Base-by-base conservation (phyloP, 2,888 invertebrate species). In the Hoplodrina blanda region DNA sequence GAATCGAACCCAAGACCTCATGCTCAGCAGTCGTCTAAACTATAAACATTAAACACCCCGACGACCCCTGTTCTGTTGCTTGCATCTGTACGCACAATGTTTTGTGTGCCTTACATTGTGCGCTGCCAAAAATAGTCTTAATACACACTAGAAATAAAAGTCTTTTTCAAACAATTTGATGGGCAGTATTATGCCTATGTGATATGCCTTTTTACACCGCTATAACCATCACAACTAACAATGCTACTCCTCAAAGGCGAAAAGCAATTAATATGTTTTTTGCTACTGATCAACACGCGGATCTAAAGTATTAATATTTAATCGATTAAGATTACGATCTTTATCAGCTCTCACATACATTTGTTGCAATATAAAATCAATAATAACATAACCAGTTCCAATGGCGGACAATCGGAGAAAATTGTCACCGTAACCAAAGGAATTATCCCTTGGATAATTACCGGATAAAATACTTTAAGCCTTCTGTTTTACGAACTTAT, bases 401-500 rank as follows among this genome's bases (percentile, higher is more conserved):
- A 69, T 72, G 46, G 67, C 69, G 55, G 62, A 88, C 86, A 85
- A 90, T 87, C 87, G 87, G 87, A 91, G 85, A 89, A 91, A 92
- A 93, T 92, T 89, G 93, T 92, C 93, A 91, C 90, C 84, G 87
- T 88, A 88, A 81, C 85, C 78, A 70, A 85, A 84, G 84, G 87
- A 92, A 92, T 93, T 91, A 93, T 90, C 90, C 85, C 62, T 75
- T 73, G 76, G 87, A 88, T 94, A 92, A 94, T 93, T 92, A 88
- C 89, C 83, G 90, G 90, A 91, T 92, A 90, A 87, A 88, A 90
- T 90, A 85, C 87, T 88, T 86, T 80, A 82, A 85, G 83, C 71
- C 80, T 79, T 79, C 81, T 82, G 77, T 82, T 85, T 79, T 81
- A 84, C 86, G 82, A 87, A 82, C 68, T 79, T 79, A 73, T 53